Evolutionary conservation across 2,888 invertebrate species (phyloP), one percentile per base, ranked within the genome.

Genomic region (Galeopsomyia nigrocyanea): DNA sequence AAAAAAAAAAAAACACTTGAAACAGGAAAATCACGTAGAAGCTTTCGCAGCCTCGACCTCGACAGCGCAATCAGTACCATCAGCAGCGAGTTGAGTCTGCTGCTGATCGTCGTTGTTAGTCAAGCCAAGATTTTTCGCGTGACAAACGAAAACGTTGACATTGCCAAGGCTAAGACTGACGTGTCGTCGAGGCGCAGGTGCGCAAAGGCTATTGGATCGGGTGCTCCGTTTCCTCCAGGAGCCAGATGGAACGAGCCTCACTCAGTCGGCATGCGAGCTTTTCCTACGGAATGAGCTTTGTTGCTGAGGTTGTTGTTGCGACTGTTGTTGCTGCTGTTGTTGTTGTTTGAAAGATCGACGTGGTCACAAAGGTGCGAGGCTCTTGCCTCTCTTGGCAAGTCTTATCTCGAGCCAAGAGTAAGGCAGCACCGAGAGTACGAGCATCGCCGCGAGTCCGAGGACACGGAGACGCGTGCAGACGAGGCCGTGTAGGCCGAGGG

Each of bases 401-500:
- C 87, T 83, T 51, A 88, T 82, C 79, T 90, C 90, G 49, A 90
- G 82, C 87, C 88, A 89, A 26, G 88, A 87, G 80, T 89, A 89
- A 3, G 89, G 89, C 16, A 88, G 80, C n/a, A 89, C 88, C 2
- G 89, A 87, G 26, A 88, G 79, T n/a, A 89, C 77, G 75, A 90
- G 82, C 71, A 88, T 87, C 50, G 84, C 86, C 3, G 88, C 88
- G 68, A 90, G 82, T 83, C 81, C 90, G 78, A 78, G 88, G 74
- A 77, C 90, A 68, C 75, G 88, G 82, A 74, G 87, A 79, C 80
- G 88, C 82, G 89, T 88, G 80, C 90, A 90, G 0, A 90, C 88
- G 21, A 89, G 81, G 0, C 90, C 88, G n/a, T 90, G 90, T 3
- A 90, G 88, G 2, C 90, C 89, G 1, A 90, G 89, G 1, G 90